Conservation (phyloP, 1,140 invertebrate species). For the Achroia grisella region DNA sequence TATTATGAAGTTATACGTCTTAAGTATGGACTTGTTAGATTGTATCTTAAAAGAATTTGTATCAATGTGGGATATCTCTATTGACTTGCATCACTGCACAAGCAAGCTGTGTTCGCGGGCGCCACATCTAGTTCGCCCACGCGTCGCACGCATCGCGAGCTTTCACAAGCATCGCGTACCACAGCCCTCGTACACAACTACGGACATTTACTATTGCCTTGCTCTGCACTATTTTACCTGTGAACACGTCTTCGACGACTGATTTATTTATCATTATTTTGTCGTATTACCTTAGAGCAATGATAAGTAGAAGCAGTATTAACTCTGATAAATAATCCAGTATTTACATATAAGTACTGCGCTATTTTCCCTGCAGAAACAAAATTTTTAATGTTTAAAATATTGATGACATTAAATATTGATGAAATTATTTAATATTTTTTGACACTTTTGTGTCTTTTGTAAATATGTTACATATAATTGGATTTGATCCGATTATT, state of each 20-base stretch:
- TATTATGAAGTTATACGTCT: conserved; percentile 14
- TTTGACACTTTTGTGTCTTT: too few relatives aligned
- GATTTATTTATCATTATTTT: conserved; percentile 13
- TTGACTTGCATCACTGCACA: neutral
- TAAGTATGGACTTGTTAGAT: conserved; percentile 14
- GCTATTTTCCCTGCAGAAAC: too few relatives aligned
- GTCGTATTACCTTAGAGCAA: conserved; percentile 5
- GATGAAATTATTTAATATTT: too few relatives aligned
- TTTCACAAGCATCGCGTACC: conserved; percentile 48
- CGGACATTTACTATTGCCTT: too few relatives aligned
- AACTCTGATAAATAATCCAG: neutral
- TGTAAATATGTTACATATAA: too few relatives aligned
- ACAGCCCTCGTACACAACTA: neutral
- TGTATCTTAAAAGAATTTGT: conserved; percentile 13
- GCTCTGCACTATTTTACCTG: too few relatives aligned
- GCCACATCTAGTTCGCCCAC: conserved; percentile 56
- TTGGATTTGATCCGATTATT: too few relatives aligned
- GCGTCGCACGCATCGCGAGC: conserved; percentile 58
- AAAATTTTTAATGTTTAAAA: too few relatives aligned
- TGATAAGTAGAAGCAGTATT: conserved; percentile 7
- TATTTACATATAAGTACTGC: too few relatives aligned
- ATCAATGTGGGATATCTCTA: too few relatives aligned
- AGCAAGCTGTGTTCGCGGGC: conserved; percentile 32
- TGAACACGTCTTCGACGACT: neutral
- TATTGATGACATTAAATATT: too few relatives aligned